A percentile compares a stretch with the other conserved stretches of the same genome.
These are phyloP conservation scores for Solenodon paradoxus DNA, from an alignment of 2,113 vertebrate species.

Conservation along the genomic window DNA sequence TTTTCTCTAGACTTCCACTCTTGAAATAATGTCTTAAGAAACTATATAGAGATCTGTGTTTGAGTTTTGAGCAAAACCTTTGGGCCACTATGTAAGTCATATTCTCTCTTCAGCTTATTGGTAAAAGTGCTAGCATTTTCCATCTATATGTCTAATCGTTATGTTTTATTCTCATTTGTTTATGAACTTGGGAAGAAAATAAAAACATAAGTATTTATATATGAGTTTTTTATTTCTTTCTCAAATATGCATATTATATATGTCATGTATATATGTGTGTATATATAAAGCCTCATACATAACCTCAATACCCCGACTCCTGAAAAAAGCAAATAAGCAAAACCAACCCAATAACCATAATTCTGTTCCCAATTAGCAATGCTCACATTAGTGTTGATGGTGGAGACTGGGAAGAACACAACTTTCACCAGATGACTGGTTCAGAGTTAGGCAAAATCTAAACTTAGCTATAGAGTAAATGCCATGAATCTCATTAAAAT, in stretches of 20 bases:
- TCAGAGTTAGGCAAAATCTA: not conserved
- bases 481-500: not conserved
- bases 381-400: not conserved
- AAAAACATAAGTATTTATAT: too few species aligned
- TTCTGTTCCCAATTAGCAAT: not conserved
- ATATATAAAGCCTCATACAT: too few species aligned
- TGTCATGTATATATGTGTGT: too few species aligned
- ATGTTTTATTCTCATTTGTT: not conserved
- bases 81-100: not conserved
- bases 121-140: not conserved
- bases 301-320: fast-evolving
- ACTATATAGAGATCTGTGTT: not conserved
- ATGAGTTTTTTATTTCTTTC: too few species aligned
- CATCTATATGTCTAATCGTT: not conserved
- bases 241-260: too few species aligned
- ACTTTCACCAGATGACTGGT: not conserved
- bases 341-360: not conserved
- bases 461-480: not conserved
- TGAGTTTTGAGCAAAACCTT: not conserved
- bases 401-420: not conserved
- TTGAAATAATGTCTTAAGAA: not conserved
- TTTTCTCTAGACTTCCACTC: not conserved
- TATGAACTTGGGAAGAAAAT: not conserved
- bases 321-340: not conserved
- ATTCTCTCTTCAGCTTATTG: not conserved